Conservation (phyloP, 64 coral and sea anemone genomes). For the Montipora efflorescens region DNA sequence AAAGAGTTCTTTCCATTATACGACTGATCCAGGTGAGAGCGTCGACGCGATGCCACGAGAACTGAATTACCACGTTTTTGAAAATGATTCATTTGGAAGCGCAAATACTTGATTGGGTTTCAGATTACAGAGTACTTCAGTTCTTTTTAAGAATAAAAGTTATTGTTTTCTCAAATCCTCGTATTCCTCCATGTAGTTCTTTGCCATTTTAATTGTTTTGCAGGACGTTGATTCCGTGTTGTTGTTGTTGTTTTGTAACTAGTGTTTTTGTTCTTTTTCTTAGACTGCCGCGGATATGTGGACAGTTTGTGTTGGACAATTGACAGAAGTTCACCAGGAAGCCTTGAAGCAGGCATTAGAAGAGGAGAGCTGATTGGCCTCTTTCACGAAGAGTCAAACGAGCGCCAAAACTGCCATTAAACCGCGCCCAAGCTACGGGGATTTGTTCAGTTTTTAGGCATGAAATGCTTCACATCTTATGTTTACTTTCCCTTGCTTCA, state of each 20-base stretch:
- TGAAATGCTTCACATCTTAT: conserved; percentile 22
- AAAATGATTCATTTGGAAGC: no score
- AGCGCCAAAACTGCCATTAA: not conserved
- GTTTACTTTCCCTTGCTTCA: not conserved
- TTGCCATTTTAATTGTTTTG: no score
- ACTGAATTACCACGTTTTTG: no score
- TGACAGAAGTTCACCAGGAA: conserved; percentile 24
- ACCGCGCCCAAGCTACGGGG: conserved; percentile 9
- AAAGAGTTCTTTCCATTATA: conserved; percentile 87
- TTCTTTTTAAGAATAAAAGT: no score
- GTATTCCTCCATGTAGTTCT: no score
- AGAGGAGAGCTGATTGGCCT: conserved; percentile 20
- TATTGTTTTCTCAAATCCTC: no score
- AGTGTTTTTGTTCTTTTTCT: not conserved
- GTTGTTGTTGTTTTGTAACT: not conserved
- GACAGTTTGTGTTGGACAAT: conserved; percentile 35
- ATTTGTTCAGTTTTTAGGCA: conserved; percentile 23
- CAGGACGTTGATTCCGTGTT: no score
- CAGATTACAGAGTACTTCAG: no score
- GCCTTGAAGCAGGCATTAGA: conserved; percentile 19
- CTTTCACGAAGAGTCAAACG: not conserved
- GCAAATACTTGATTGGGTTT: no score
- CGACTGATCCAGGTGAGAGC: conserved; percentile 87
- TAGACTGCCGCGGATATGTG: conserved; percentile 45
- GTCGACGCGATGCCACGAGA: no score